Percentiles rank a stretch among this genome's conserved stretches.
These are phyloP conservation scores for Lampropteryx suffumata DNA, from an alignment of 2,888 invertebrate genomes.

Conservation along the genomic window DNA sequence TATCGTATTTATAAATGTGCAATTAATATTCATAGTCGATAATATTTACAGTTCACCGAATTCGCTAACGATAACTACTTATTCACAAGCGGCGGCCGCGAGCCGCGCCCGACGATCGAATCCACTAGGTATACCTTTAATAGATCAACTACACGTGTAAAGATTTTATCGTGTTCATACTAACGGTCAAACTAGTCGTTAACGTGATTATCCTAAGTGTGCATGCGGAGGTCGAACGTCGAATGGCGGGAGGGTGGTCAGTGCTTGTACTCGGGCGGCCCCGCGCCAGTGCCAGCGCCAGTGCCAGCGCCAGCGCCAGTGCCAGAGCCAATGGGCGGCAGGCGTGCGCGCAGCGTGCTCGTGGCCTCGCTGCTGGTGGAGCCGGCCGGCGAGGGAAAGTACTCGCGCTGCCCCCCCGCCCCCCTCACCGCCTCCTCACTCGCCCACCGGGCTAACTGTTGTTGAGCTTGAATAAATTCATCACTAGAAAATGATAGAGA, in stretches of 20 bases:
- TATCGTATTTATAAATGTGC: conserved; percentile 70
- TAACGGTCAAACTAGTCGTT: conserved; percentile 64
- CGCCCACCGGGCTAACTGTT: conserved; percentile 97
- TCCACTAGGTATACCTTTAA: conserved; percentile 54
- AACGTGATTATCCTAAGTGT: conserved; percentile 62
- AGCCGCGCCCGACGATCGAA: conserved; percentile 46
- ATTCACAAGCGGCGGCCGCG: conserved; percentile 58
- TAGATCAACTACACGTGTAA: conserved; percentile 61
- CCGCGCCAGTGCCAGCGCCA: conserved; percentile 58
- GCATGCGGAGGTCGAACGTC: conserved; percentile 55
- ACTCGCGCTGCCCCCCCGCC: conserved; percentile 72
- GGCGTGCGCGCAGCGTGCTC: conserved; percentile 60
- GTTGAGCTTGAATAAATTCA: conserved; percentile 98
- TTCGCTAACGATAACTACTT: conserved; percentile 63
- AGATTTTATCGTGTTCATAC: conserved; percentile 61
- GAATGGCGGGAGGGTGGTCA: conserved; percentile 75
- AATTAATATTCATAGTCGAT: conserved; percentile 40
- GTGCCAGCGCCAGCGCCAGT: conserved; percentile 66
- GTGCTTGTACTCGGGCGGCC: conserved; percentile 90
- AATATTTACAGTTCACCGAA: conserved; percentile 69
- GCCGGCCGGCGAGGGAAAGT: conserved; percentile 68
- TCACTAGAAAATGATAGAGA: conserved; percentile 96
- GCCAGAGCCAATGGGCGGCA: conserved; percentile 66
- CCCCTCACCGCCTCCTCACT: conserved; percentile 91
- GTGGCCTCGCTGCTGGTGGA: conserved; percentile 70